Percentiles rank a stretch among this genome's conserved stretches.
phyloP scores from a whole-genome alignment of 2,888 invertebrate species.

The Eutolmus rufibarbis region DNA sequence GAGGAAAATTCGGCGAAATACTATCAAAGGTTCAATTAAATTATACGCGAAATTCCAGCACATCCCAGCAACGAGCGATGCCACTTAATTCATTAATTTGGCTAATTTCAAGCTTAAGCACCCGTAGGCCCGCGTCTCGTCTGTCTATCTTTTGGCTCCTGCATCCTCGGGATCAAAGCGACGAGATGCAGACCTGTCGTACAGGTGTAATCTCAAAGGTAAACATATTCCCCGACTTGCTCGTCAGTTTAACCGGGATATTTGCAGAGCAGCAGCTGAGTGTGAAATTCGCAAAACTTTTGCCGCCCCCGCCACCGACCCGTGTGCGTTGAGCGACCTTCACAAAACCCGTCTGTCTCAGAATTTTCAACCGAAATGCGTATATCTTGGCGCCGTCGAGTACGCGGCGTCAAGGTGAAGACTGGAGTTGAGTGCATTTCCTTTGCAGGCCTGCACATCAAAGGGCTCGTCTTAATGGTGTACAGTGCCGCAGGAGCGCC shows the following conservation, averaged over 20 bases:
- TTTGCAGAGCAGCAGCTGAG: not conserved
- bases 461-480: slow-evolving; percentile 14
- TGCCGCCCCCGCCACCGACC: not conserved
- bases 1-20: not conserved
- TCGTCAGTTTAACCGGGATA: slow-evolving; percentile 7
- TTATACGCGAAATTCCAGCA: not conserved
- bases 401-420: not conserved
- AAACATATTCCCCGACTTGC: slow-evolving; percentile 6
- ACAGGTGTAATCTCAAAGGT: slow-evolving; percentile 7
- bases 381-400: not conserved
- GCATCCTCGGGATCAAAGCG: not conserved
- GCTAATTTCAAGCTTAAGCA: not conserved
- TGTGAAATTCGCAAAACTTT: slow-evolving; percentile 10
- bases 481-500: not conserved
- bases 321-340: not conserved
- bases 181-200: not conserved
- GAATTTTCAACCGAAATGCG: not conserved
- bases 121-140: slow-evolving; percentile 11
- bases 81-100: slow-evolving; percentile 7
- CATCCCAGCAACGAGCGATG: not conserved
- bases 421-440: not conserved
- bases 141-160: not conserved
- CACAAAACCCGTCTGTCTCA: not conserved
- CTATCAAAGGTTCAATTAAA: not conserved
- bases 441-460: not conserved